Base-by-base conservation (phyloP, 2,888 invertebrate genomes). In the Rotaria macrura region DNA sequence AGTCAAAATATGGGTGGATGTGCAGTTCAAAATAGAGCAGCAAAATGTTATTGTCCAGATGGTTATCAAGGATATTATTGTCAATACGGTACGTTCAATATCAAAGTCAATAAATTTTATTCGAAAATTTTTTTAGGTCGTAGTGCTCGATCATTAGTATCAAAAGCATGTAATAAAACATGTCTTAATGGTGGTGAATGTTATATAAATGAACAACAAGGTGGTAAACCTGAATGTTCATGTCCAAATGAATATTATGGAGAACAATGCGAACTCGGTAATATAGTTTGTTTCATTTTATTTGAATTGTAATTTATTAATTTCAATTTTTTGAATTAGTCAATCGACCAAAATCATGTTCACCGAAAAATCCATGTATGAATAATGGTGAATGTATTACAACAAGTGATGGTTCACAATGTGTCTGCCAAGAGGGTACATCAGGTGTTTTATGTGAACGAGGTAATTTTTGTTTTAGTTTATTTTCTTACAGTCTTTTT, bases 161-260 rank as follows among this genome's bases (percentile, higher is more conserved):
- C 79, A 2, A 43, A n/a, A 43, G 3, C 9, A n/a, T 79, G 79
- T n/a, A n/a, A 79, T n/a, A 25, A 12, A 25, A 43, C 23, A 12
- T 79, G 79, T 43, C 17, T 43, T 10, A 43, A 79, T 43, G 43
- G 43, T n/a, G 79, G 79, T 43, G 10, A 79, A 79, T 79, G 79
- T 43, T 79, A 79, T 43, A 79, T 17, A 2, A 43, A 79, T 43
- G 79, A 79, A 79, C 9, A 43, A 43, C 23, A 79, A 12, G 79
- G 43, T 14, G 65, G 65, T 10, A 17, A 65, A 65, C 25, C 79
- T 43, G 12, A 9, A 12, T 79, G 79, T 43, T 43, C 43, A 10
- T 79, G 79, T 43, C n/a, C 79, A 43, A 79, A 79, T n/a, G 79
- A 79, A 43, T 79, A n/a, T n/a, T 79, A 43, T 43, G 79, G 79